Evolutionary conservation across 2,888 invertebrate species (phyloP).

Genomic region (Leptogaster cylindrica): DNA sequence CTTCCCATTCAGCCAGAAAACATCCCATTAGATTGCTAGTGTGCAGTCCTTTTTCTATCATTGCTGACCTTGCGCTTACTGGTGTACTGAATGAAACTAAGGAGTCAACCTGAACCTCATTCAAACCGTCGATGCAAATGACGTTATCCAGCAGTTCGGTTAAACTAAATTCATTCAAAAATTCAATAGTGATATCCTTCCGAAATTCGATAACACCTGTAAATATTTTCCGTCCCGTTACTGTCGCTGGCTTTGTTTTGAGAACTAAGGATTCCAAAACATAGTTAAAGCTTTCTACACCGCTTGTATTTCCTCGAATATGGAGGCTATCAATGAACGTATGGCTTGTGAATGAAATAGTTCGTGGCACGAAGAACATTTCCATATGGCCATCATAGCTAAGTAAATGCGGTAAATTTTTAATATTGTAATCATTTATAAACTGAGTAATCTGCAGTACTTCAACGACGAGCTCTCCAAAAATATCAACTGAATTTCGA

Average conservation of each 20-base stretch:
- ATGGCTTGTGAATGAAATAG: slow-evolving; percentile 49
- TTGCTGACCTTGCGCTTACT: slow-evolving; percentile 53
- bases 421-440: slow-evolving; percentile 50
- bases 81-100: slow-evolving; percentile 58
- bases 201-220: slow-evolving; percentile 55
- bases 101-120: slow-evolving; percentile 53
- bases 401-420: slow-evolving; percentile 48
- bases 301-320: slow-evolving; percentile 53
- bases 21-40: slow-evolving; percentile 58
- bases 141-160: slow-evolving; percentile 58
- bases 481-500: slow-evolving; percentile 52
- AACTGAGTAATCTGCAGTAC: slow-evolving; percentile 49
- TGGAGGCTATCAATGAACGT: slow-evolving; percentile 51
- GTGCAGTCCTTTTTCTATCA: slow-evolving; percentile 53
- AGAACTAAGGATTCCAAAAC: slow-evolving; percentile 56
- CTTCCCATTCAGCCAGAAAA: slow-evolving; percentile 60
- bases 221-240: slow-evolving; percentile 56
- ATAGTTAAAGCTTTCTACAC: slow-evolving; percentile 51
- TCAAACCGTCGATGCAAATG: slow-evolving; percentile 56
- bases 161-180: slow-evolving; percentile 57
- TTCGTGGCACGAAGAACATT: slow-evolving; percentile 53
- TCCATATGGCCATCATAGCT: slow-evolving; percentile 51
- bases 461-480: slow-evolving; percentile 53
- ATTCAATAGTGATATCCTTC: slow-evolving; percentile 55
- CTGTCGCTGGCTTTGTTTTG: slow-evolving; percentile 49